Evolutionary conservation across 2,888 invertebrate species (phyloP).

Genomic region (Diarsia rubi): DNA sequence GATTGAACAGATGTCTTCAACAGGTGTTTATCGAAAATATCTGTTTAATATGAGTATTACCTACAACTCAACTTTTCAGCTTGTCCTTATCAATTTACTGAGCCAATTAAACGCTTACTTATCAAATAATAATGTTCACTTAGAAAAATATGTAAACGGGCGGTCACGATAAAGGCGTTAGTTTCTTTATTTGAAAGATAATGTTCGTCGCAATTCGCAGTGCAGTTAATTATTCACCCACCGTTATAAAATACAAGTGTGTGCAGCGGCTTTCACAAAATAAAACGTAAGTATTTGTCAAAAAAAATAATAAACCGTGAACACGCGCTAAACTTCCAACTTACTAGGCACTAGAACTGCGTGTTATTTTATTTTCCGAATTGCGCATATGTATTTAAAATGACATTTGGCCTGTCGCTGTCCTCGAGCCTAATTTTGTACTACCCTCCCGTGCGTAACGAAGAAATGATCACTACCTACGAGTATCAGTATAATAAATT

Average conservation of each 20-base stretch:
- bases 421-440: slow-evolving; percentile 49
- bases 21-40: slow-evolving; percentile 29
- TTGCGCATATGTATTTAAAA: slow-evolving; percentile 39
- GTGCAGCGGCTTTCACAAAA: slow-evolving; percentile 25
- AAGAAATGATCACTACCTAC: slow-evolving; percentile 28
- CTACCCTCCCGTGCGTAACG: slow-evolving; percentile 32
- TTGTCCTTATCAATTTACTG: slow-evolving; percentile 71
- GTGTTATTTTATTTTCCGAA: slow-evolving; percentile 30
- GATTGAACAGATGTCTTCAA: slow-evolving; percentile 26
- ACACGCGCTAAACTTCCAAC: background rate
- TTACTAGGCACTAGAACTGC: slow-evolving; percentile 20
- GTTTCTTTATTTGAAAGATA: slow-evolving; percentile 44
- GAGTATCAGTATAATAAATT: slow-evolving; percentile 27
- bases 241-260: slow-evolving; percentile 42
- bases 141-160: slow-evolving; percentile 63
- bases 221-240: slow-evolving; percentile 43
- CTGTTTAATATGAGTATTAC: slow-evolving; percentile 13
- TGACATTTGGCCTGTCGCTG: slow-evolving; percentile 45
- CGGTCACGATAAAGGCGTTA: slow-evolving; percentile 59
- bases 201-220: slow-evolving; percentile 29
- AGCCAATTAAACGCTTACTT: slow-evolving; percentile 73
- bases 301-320: slow-evolving; percentile 18
- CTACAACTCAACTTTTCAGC: slow-evolving; percentile 44
- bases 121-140: slow-evolving; percentile 70
- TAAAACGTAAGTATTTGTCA: slow-evolving; percentile 16